Evolutionary conservation across 2,888 invertebrate genomes (phyloP).

Genomic region (Philhelius pedissequus): DNA sequence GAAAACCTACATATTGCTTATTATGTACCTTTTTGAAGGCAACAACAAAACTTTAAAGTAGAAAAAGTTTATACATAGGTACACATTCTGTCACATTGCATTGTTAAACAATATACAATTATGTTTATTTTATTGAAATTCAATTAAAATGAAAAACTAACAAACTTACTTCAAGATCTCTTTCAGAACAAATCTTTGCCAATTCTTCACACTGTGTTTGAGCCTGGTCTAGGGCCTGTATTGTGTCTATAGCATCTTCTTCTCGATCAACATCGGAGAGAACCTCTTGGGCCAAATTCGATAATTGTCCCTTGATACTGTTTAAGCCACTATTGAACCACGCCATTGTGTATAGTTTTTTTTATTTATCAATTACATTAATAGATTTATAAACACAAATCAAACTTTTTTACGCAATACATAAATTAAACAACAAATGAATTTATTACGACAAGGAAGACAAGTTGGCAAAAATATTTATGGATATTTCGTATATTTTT

Average conservation of each 20-base stretch:
- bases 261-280: slow-evolving; percentile 87
- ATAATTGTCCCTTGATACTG: slow-evolving; percentile 91
- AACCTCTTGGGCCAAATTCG: slow-evolving; percentile 93
- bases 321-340: slow-evolving; percentile 82
- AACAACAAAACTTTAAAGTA: neutral
- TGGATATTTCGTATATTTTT: slow-evolving; percentile 51
- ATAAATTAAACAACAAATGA: slow-evolving; percentile 59
- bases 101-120: neutral
- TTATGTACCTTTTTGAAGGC: neutral
- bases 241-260: slow-evolving; percentile 76
- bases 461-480: slow-evolving; percentile 68
- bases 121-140: neutral
- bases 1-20: neutral
- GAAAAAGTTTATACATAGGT: slow-evolving; percentile 1
- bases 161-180: slow-evolving; percentile 48
- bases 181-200: slow-evolving; percentile 48
- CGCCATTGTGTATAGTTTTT: slow-evolving; percentile 80
- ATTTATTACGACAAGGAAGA: slow-evolving; percentile 40
- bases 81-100: slow-evolving; percentile 22
- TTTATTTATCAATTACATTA: slow-evolving; percentile 34
- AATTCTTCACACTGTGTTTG: slow-evolving; percentile 56
- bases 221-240: slow-evolving; percentile 63
- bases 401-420: slow-evolving; percentile 20
- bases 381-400: neutral
- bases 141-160: neutral